phyloP scores from a whole-genome alignment of 64 coral and sea anemone genomes.

The Actinia tenebrosa region DNA sequence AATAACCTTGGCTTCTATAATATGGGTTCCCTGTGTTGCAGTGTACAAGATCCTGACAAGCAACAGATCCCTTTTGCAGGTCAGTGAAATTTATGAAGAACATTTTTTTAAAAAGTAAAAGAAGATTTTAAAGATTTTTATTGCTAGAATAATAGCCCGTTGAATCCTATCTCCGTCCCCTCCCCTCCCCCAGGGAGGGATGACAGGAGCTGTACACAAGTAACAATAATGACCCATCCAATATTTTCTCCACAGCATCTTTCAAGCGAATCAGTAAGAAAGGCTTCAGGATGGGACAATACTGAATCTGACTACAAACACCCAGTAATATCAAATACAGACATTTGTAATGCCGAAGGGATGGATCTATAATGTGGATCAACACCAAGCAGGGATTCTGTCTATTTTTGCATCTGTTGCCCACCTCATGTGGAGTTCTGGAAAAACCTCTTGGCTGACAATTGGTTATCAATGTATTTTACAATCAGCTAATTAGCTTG shows the following conservation, averaged over 20 bases:
- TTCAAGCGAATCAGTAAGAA: neutral
- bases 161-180: too few relatives aligned
- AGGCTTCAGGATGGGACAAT: neutral
- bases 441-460: too few relatives aligned
- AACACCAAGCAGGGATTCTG: too few relatives aligned
- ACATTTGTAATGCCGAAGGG: neutral
- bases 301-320: neutral
- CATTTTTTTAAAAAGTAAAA: too few relatives aligned
- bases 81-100: neutral
- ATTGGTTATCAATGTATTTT: too few relatives aligned
- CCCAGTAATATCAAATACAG: neutral
- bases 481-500: too few relatives aligned
- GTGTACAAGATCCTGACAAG: slow-evolving; percentile 26
- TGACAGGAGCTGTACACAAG: neutral
- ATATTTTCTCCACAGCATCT: neutral
- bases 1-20: slow-evolving; percentile 59
- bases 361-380: neutral
- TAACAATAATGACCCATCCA: neutral
- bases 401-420: too few relatives aligned
- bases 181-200: neutral
- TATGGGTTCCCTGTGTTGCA: slow-evolving; percentile 50
- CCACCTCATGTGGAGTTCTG: too few relatives aligned
- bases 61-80: slow-evolving; percentile 44
- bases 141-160: too few relatives aligned
- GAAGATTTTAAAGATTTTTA: too few relatives aligned